These are phyloP conservation scores for Hylomyscus alleni DNA, from an alignment of 2,797 vertebrate genomes.

Conservation along the genomic window DNA sequence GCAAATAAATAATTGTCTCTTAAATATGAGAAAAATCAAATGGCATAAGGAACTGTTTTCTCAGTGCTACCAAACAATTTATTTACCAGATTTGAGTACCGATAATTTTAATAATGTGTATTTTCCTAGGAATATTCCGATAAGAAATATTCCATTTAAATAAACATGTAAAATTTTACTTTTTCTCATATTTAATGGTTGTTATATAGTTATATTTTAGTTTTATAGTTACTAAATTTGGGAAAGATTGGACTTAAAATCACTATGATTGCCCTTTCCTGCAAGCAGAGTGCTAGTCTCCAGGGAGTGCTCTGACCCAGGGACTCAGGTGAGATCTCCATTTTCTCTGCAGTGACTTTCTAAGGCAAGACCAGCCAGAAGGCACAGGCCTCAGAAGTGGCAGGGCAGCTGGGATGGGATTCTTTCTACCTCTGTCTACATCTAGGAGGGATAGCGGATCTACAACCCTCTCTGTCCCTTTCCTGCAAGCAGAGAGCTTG, in stretches of 20 bases:
- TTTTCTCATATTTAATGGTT: not conserved
- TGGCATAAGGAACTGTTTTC: not conserved
- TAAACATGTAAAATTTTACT: not conserved
- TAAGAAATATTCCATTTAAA: not conserved
- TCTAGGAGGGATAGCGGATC: no score
- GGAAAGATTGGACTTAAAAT: not conserved
- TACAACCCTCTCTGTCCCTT: no score
- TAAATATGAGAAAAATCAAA: slow-evolving; percentile 68
- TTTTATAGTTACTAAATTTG: slow-evolving; percentile 18
- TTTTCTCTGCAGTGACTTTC: no score
- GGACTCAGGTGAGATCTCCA: no score
- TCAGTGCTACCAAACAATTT: slow-evolving; percentile 20
- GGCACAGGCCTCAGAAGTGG: no score
- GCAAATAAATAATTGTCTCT: slow-evolving; percentile 80
- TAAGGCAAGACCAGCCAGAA: no score
- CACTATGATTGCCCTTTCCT: not conserved
- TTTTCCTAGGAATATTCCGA: not conserved
- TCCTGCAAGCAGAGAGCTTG: no score
- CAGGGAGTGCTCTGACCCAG: no score
- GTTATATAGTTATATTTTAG: not conserved
- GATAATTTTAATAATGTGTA: not conserved
- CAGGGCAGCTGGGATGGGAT: no score
- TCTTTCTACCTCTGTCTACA: no score
- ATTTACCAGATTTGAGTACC: not conserved
- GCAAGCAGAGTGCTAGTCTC: no score